A percentile compares a stretch with the other conserved stretches of the same genome.
Conservation (phyloP, 2,888 invertebrate genomes). For the Anticlea derivata region DNA sequence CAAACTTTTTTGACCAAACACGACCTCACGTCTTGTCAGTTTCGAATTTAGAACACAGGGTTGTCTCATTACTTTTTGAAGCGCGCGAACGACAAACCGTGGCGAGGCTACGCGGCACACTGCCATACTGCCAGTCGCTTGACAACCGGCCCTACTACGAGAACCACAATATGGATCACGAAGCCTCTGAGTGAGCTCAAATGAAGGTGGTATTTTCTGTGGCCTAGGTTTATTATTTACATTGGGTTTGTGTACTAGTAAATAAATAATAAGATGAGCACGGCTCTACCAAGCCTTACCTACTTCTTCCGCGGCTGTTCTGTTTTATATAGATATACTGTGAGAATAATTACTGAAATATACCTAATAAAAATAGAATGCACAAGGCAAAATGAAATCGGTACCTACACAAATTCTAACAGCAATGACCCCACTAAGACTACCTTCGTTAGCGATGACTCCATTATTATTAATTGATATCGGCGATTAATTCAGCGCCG, state of each 20-base stretch:
- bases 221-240: conserved; percentile 15
- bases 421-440: conserved; percentile 1
- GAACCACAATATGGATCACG: conserved; percentile 37
- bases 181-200: conserved; percentile 37
- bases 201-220: conserved; percentile 35
- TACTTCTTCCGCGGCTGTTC: background rate
- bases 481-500: conserved; percentile 4
- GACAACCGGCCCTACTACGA: conserved; percentile 45
- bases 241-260: conserved; percentile 9
- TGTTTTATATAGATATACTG: background rate
- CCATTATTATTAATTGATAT: conserved; percentile 9
- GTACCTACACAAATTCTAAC: background rate
- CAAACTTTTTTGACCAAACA: conserved; percentile 28
- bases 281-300: background rate
- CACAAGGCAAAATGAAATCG: conserved; percentile 1
- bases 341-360: too few species aligned
- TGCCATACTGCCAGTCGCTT: conserved; percentile 36
- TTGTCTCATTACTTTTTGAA: conserved; percentile 25
- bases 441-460: conserved; percentile 7
- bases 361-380: too few species aligned
- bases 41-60: conserved; percentile 38
- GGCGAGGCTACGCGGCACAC: conserved; percentile 44
- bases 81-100: conserved; percentile 36
- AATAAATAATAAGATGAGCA: conserved; percentile 9
- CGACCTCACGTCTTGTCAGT: conserved; percentile 42